These are phyloP conservation scores for Promerops cafer DNA, from an alignment of 2,113 vertebrate genomes.

Conservation along the genomic window DNA sequence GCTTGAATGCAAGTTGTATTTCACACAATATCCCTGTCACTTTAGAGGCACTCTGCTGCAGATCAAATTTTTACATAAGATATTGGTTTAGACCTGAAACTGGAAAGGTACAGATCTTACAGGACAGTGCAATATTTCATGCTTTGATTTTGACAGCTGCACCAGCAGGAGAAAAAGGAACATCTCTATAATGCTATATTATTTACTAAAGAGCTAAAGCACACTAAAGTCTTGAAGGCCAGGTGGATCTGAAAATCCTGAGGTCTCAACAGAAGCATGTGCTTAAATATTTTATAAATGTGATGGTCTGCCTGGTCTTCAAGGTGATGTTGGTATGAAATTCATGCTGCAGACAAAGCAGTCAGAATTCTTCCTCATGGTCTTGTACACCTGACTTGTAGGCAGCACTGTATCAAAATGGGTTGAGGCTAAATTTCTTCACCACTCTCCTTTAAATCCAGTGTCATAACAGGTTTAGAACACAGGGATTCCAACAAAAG, in stretches of 20 bases:
- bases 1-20: background rate
- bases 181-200: background rate
- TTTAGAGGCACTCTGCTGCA: background rate
- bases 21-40: background rate
- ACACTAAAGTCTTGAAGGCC: background rate
- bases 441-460: background rate
- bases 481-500: background rate
- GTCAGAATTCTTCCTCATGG: background rate
- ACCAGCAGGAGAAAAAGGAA: background rate
- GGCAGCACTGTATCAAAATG: background rate
- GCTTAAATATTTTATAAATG: background rate
- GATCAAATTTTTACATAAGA: background rate
- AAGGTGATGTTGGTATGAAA: background rate
- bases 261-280: background rate
- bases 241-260: background rate
- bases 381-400: background rate
- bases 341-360: background rate
- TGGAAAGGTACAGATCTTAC: background rate
- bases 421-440: background rate
- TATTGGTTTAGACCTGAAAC: background rate
- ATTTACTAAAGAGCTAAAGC: background rate
- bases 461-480: background rate
- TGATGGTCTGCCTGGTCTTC: background rate
- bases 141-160: background rate
- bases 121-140: background rate